These are phyloP conservation scores for Odontothrips loti DNA, from an alignment of 2,888 invertebrate species.

Conservation along the genomic window DNA sequence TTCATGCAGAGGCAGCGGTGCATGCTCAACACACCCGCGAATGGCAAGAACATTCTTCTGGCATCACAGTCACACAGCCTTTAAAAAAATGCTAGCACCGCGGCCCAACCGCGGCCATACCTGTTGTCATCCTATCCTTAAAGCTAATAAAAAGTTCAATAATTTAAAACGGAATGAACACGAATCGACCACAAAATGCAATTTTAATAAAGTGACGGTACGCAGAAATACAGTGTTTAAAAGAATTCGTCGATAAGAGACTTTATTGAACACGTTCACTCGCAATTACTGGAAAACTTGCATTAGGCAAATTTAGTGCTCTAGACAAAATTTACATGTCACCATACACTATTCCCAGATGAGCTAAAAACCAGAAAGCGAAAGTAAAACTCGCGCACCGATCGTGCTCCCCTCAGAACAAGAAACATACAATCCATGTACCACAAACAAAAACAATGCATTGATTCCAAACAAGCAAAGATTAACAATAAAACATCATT, in stretches of 20 bases:
- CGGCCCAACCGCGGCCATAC: background rate
- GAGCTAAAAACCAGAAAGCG: background rate
- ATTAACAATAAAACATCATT: background rate
- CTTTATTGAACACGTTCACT: background rate
- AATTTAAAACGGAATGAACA: background rate
- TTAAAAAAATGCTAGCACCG: background rate
- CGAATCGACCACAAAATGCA: background rate
- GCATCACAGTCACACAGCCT: constrained; percentile 25
- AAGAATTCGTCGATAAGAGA: background rate
- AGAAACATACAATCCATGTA: background rate
- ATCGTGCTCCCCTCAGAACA: background rate
- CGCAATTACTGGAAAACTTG: too few species aligned
- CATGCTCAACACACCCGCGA: too few species aligned
- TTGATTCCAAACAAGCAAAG: background rate
- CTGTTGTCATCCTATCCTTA: background rate
- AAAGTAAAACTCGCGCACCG: background rate
- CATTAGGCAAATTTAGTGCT: background rate
- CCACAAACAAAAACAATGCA: too few species aligned
- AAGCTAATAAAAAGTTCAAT: background rate
- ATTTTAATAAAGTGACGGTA: background rate
- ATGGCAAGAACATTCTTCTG: too few species aligned
- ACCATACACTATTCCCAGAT: too few species aligned
- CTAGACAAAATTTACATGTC: background rate
- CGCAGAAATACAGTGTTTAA: background rate
- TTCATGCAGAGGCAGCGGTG: too few species aligned